Percentiles rank a stretch among this genome's conserved stretches.
Evolutionary conservation across 1,140 invertebrate genomes (phyloP).

Genomic region (Neodiprion pinetum): DNA sequence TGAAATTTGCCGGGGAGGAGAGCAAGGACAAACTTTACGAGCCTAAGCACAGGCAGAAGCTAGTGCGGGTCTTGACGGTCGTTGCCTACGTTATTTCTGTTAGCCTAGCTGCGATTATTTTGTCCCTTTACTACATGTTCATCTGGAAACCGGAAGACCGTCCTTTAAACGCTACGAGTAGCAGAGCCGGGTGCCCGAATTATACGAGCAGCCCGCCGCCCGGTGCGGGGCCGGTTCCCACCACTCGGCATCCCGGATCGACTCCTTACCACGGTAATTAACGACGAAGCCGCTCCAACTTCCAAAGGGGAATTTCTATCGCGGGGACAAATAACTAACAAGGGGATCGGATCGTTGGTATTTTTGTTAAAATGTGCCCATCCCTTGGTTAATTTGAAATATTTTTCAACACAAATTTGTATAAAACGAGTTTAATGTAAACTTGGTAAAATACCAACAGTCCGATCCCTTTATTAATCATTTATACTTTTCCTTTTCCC

Average conservation of each 20-base stretch:
- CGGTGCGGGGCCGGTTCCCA: not conserved
- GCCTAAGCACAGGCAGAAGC: constrained; percentile 84
- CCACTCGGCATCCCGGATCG: not conserved
- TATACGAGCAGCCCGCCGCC: not conserved
- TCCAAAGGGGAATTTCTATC: too few relatives aligned
- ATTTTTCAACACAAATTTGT: too few relatives aligned
- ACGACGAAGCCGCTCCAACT: too few relatives aligned
- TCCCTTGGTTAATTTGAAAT: too few relatives aligned
- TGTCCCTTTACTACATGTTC: constrained; percentile 95
- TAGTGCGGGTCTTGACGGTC: constrained; percentile 91
- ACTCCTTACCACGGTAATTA: constrained; percentile 2
- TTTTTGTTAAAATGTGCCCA: too few relatives aligned
- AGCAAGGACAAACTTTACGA: constrained; percentile 84
- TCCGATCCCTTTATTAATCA: too few relatives aligned
- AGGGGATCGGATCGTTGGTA: too few relatives aligned
- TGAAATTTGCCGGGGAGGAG: constrained; percentile 77
- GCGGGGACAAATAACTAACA: too few relatives aligned
- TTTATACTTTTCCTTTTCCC: too few relatives aligned
- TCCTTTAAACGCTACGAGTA: constrained; percentile 1
- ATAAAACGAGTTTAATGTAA: too few relatives aligned
- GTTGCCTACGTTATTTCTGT: constrained; percentile 95
- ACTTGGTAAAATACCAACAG: too few relatives aligned
- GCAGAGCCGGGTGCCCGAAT: not conserved
- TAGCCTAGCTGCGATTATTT: constrained; percentile 91
- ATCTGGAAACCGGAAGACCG: constrained; percentile 84